A percentile compares a stretch with the other conserved stretches of the same genome.
phyloP scores from a whole-genome alignment of 1,140 invertebrate species.

The Drosophila navojoa region DNA sequence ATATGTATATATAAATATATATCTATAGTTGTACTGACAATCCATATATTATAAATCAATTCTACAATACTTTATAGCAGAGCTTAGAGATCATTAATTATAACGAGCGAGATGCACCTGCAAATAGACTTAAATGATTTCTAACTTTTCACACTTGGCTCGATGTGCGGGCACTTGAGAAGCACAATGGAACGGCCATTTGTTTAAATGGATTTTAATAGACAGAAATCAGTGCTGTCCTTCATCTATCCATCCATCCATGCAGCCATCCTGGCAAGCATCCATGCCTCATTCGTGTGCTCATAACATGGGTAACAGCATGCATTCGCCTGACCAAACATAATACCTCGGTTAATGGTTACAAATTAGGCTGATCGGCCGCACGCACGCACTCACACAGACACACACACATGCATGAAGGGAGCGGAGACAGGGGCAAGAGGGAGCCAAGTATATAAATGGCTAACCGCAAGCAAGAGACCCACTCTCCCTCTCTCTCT shows the following conservation, averaged over 20 bases:
- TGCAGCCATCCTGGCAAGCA: slow-evolving; percentile 40
- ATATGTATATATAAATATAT: no score
- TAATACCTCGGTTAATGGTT: slow-evolving; percentile 82
- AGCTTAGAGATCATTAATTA: background rate
- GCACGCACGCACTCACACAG: slow-evolving; percentile 58
- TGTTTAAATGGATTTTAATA: slow-evolving; percentile 80
- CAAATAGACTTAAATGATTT: background rate
- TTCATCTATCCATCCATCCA: slow-evolving; percentile 35
- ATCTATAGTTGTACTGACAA: no score
- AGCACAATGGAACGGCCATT: slow-evolving; percentile 48
- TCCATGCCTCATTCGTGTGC: slow-evolving; percentile 36
- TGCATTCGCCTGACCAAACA: slow-evolving; percentile 62
- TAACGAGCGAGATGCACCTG: background rate
- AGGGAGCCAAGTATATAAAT: slow-evolving; percentile 42
- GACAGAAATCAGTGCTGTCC: slow-evolving; percentile 68
- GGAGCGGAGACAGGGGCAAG: slow-evolving; percentile 21
- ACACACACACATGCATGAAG: slow-evolving; percentile 36
- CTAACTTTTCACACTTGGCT: slow-evolving; percentile 16
- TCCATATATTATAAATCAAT: no score
- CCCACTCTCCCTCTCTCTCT: background rate
- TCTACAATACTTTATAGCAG: no score
- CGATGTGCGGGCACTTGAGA: background rate
- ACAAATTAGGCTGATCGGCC: slow-evolving; percentile 80
- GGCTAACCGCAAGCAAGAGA: slow-evolving; percentile 66
- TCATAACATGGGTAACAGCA: slow-evolving; percentile 29